phyloP scores from a whole-genome alignment of 2,888 invertebrate genomes.

The Andrena trimmerana region DNA sequence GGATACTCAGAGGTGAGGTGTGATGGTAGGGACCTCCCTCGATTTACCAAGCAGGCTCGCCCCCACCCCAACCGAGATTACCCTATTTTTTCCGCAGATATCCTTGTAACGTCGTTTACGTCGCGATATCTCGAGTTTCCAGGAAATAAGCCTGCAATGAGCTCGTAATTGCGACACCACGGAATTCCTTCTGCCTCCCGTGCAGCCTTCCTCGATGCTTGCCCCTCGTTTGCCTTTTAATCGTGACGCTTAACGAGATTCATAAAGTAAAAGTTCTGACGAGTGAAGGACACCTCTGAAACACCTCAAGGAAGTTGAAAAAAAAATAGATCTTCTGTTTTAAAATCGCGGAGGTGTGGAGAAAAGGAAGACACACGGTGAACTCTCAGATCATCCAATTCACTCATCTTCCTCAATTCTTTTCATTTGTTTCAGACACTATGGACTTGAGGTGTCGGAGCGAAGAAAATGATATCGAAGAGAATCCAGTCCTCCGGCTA shows the following conservation, averaged over 20 bases:
- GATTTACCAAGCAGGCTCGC: conserved; percentile 7
- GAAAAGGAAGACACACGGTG: too few relatives aligned
- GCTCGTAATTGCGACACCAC: conserved; percentile 30
- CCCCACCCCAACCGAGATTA: neutral
- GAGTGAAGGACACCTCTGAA: neutral
- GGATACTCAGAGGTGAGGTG: neutral
- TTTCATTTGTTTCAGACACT: too few relatives aligned
- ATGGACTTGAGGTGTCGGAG: too few relatives aligned
- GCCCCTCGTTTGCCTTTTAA: conserved; percentile 16
- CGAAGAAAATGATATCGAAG: too few relatives aligned
- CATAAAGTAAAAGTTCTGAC: neutral
- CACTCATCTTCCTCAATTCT: too few relatives aligned
- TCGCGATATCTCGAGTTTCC: conserved; percentile 27
- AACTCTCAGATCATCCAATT: too few relatives aligned
- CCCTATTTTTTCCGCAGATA: conserved; percentile 16
- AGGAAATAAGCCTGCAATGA: conserved; percentile 5
- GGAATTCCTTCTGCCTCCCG: neutral
- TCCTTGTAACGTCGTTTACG: conserved; percentile 21
- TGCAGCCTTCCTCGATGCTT: neutral
- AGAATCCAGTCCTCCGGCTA: too few relatives aligned
- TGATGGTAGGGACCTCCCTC: neutral
- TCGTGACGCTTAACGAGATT: conserved; percentile 35
- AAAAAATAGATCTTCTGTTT: too few relatives aligned
- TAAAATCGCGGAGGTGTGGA: too few relatives aligned
- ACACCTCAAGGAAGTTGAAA: too few relatives aligned